A percentile compares a stretch with the other conserved stretches of the same genome.
phyloP scores from a whole-genome alignment of 37 sponge, comb jelly and placozoan species.

The Chondrosia reniformis region DNA sequence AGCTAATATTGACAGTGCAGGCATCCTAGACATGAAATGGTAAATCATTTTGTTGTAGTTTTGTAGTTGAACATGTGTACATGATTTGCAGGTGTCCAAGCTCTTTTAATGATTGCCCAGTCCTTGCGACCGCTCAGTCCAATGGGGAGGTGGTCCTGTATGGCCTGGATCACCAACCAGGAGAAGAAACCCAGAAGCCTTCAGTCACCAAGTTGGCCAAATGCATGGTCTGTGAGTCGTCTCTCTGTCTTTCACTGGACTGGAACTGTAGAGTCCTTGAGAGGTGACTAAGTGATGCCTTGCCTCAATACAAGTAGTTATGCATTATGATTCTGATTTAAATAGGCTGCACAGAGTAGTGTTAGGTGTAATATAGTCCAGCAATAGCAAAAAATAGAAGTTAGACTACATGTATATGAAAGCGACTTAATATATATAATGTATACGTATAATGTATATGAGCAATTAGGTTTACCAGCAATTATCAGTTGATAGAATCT shows the following conservation, averaged over 20 bases:
- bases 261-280: slow-evolving; percentile 26
- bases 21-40: slow-evolving; percentile 21
- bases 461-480: no score
- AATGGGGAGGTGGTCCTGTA: slow-evolving; percentile 2
- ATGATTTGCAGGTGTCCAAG: slow-evolving; percentile 2
- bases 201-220: background rate
- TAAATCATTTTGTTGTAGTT: background rate
- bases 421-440: no score
- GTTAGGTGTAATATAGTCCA: no score
- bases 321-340: no score
- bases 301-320: background rate
- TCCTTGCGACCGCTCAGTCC: slow-evolving; percentile 15
- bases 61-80: background rate
- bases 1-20: background rate
- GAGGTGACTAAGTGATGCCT: background rate
- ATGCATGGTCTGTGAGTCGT: background rate
- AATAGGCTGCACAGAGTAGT: no score
- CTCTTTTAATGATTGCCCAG: background rate
- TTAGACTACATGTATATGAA: no score
- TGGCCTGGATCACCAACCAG: background rate
- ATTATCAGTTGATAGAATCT: no score
- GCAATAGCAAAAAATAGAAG: no score
- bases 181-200: background rate
- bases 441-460: no score
- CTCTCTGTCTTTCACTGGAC: slow-evolving; percentile 62